A percentile compares a stretch with the other conserved stretches of the same genome.
phyloP scores from a whole-genome alignment of 35 echinoderm and acorn worm species.

The Stichopus chloronotus region DNA sequence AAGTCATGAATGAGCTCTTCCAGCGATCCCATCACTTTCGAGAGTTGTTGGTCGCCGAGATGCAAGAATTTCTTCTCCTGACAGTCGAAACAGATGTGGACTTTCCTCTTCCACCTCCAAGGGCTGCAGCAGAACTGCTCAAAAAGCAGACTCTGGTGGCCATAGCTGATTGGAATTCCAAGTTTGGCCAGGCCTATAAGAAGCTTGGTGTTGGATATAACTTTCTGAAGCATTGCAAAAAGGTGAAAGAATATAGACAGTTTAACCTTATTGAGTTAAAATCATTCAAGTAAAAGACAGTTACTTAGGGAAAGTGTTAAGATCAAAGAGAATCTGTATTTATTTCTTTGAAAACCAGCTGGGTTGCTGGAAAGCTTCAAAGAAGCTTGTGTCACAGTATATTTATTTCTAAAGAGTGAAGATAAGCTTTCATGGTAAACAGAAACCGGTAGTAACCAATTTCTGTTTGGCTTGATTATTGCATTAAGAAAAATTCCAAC shows the following conservation, averaged over 20 bases:
- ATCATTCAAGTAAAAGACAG: too few relatives aligned
- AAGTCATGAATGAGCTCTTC: constrained; percentile 93
- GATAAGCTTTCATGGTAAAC: too few relatives aligned
- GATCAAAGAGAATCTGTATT: too few relatives aligned
- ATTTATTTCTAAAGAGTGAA: too few relatives aligned
- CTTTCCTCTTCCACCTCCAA: constrained; percentile 85
- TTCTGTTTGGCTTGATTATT: too few relatives aligned
- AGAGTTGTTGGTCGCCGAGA: constrained; percentile 84
- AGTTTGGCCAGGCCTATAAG: constrained; percentile 96
- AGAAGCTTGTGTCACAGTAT: too few relatives aligned
- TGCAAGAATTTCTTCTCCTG: constrained; percentile 91
- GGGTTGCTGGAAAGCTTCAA: too few relatives aligned
- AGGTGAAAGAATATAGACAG: constrained; percentile 58
- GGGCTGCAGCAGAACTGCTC: constrained; percentile 77
- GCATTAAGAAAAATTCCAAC: too few relatives aligned
- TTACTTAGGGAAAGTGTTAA: too few relatives aligned
- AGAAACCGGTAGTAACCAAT: too few relatives aligned
- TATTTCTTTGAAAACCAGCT: too few relatives aligned
- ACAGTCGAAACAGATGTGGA: constrained; percentile 84
- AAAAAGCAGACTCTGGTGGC: constrained; percentile 84
- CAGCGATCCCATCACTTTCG: constrained; percentile 86
- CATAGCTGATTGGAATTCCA: constrained; percentile 86
- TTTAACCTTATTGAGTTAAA: too few relatives aligned
- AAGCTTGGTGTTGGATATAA: constrained; percentile 93
- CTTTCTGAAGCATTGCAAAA: constrained; percentile 84